phyloP scores from a whole-genome alignment of 2,113 vertebrate species.

The Synchiropus splendidus region DNA sequence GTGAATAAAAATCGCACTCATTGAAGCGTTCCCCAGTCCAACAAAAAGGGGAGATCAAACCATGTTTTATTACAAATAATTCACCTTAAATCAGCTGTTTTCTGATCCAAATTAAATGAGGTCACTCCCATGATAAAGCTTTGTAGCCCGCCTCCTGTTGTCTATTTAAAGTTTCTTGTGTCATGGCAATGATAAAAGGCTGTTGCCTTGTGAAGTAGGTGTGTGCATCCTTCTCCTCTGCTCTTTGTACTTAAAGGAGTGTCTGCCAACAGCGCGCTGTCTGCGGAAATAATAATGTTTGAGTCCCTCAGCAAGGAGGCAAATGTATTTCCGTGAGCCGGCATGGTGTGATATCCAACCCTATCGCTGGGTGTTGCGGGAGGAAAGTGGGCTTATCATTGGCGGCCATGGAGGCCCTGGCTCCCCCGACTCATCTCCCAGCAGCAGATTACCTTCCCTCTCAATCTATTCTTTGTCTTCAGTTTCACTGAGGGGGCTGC shows the following conservation, averaged over 20 bases:
- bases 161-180: neutral
- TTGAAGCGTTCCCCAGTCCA: too few species aligned
- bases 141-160: too few species aligned
- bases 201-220: slow-evolving; percentile 3
- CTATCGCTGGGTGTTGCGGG: slow-evolving; percentile 23
- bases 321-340: slow-evolving; percentile 26
- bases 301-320: slow-evolving; percentile 14
- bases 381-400: slow-evolving; percentile 43
- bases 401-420: slow-evolving; percentile 32
- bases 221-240: slow-evolving; percentile 1
- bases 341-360: slow-evolving; percentile 15
- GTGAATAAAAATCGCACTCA: too few species aligned
- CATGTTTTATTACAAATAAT: too few species aligned
- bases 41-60: too few species aligned
- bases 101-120: neutral
- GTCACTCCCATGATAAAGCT: too few species aligned
- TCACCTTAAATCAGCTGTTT: too few species aligned
- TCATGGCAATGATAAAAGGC: slow-evolving; percentile 7
- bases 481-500: slow-evolving; percentile 10
- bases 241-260: slow-evolving; percentile 1
- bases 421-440: slow-evolving; percentile 46
- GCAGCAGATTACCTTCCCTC: slow-evolving; percentile 35
- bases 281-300: slow-evolving; percentile 22
- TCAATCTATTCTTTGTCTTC: slow-evolving; percentile 39
- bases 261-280: slow-evolving; percentile 9